Percentiles rank a stretch among this genome's conserved stretches.
Conservation (phyloP, 92 coral and sea anemone genomes). For the Nematostella vectensis region DNA sequence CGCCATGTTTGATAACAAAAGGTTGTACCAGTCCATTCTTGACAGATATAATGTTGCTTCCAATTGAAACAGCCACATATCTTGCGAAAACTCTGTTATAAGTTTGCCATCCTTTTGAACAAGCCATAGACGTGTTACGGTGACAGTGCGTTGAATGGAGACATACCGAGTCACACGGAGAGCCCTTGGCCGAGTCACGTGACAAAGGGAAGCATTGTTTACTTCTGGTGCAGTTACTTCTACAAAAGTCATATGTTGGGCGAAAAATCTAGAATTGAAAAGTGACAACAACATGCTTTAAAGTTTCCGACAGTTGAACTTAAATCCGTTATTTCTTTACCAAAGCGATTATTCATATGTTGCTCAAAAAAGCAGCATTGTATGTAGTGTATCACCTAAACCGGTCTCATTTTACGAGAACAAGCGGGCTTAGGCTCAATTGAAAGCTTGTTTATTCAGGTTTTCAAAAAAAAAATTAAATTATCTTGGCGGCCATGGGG, state of each 20-base stretch:
- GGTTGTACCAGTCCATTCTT: too few species aligned
- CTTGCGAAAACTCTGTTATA: slow-evolving; percentile 30
- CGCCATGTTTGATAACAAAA: slow-evolving; percentile 35
- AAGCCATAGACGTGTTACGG: neutral
- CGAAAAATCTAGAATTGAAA: neutral
- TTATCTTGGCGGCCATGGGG: too few species aligned
- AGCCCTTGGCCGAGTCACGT: neutral
- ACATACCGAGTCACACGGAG: slow-evolving; percentile 24
- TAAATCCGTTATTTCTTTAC: too few species aligned
- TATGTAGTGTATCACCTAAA: too few species aligned
- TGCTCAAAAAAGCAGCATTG: too few species aligned
- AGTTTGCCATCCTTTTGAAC: slow-evolving; percentile 9
- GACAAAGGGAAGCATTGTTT: neutral
- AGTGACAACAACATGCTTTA: too few species aligned
- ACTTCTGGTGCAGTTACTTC: neutral
- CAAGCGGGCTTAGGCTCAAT: too few species aligned
- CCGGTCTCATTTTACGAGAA: too few species aligned
- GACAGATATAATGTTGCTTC: slow-evolving; percentile 54
- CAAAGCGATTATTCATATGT: too few species aligned
- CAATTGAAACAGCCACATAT: slow-evolving; percentile 28
- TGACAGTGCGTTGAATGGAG: slow-evolving; percentile 1
- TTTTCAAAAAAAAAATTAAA: too few species aligned
- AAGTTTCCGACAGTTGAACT: too few species aligned
- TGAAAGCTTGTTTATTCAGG: too few species aligned
- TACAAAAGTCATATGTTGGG: neutral